A percentile compares a stretch with the other conserved stretches of the same genome.
These are phyloP conservation scores for Eptesicus fuscus DNA, from an alignment of 2,113 vertebrate species.

Conservation along the genomic window DNA sequence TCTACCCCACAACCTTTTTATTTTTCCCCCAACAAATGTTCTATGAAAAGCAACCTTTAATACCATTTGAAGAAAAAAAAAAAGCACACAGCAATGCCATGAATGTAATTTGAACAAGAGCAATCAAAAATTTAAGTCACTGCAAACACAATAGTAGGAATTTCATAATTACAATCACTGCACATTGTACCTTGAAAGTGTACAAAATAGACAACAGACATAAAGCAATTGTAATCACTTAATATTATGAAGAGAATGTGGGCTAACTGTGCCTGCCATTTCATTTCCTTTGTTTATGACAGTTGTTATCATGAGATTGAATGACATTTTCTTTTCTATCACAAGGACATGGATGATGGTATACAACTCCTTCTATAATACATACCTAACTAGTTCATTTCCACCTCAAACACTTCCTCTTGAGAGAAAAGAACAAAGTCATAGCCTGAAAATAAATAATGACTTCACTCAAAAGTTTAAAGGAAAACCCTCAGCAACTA, in stretches of 20 bases:
- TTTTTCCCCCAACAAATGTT: neutral
- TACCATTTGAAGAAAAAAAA: neutral
- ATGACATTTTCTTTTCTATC: constrained; percentile 59
- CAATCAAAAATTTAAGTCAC: neutral
- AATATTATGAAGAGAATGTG: constrained; percentile 34
- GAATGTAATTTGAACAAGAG: neutral
- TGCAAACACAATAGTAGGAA: neutral
- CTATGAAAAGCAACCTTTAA: neutral
- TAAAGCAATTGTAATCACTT: neutral
- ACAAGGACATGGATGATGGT: neutral
- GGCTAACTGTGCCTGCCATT: constrained; percentile 52
- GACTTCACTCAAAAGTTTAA: neutral
- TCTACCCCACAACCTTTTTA: neutral
- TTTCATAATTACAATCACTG: neutral
- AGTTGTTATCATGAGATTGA: constrained; percentile 20
- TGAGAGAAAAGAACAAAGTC: neutral
- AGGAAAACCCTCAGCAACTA: neutral
- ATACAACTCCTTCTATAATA: neutral
- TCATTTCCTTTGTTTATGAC: constrained; percentile 53
- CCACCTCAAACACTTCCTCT: neutral
- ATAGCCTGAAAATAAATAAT: neutral
- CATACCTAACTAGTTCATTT: neutral
- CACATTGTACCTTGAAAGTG: constrained; percentile 49
- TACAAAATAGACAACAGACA: constrained; percentile 23
- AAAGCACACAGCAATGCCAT: neutral